Conservation (phyloP, 1,140 invertebrate species). For the Teleogryllus occipitalis region DNA sequence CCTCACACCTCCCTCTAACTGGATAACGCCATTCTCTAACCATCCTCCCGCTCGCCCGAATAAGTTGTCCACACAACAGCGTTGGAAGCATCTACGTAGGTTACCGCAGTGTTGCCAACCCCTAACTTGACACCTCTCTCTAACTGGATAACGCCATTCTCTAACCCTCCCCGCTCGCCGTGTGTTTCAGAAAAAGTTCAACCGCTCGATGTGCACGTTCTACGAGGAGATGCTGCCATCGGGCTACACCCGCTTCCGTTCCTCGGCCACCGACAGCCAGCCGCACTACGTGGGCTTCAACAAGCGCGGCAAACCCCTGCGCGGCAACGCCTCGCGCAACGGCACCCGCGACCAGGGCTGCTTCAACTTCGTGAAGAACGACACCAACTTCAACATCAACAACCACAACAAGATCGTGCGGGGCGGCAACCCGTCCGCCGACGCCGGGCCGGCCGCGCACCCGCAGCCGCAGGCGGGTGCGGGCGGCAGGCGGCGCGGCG, state of each 20-base stretch:
- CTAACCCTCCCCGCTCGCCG: no score
- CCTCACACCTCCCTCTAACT: no score
- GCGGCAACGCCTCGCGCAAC: conserved; percentile 26
- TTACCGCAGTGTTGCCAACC: no score
- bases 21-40: no score
- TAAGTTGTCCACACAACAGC: no score
- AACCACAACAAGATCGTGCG: conserved; percentile 42
- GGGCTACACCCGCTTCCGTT: conserved; percentile 43
- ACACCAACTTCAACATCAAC: conserved; percentile 40
- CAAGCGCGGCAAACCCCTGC: conserved; percentile 39
- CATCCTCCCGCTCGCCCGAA: no score
- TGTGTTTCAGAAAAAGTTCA: conserved; percentile 18
- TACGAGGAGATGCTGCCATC: conserved; percentile 40
- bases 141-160: no score
- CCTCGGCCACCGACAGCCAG: conserved; percentile 33
- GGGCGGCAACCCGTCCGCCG: conserved; percentile 22
- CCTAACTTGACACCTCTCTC: no score
- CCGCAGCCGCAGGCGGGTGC: neutral
- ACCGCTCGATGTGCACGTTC: conserved; percentile 43
- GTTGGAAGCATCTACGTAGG: no score
- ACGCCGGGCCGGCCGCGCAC: neutral
- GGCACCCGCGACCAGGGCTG: conserved; percentile 37
- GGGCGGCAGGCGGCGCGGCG: no score
- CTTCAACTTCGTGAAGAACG: conserved; percentile 45
- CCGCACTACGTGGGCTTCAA: conserved; percentile 42